A percentile compares a stretch with the other conserved stretches of the same genome.
Conservation (phyloP, 1,140 invertebrate species). For the Drosophila subobscura region DNA sequence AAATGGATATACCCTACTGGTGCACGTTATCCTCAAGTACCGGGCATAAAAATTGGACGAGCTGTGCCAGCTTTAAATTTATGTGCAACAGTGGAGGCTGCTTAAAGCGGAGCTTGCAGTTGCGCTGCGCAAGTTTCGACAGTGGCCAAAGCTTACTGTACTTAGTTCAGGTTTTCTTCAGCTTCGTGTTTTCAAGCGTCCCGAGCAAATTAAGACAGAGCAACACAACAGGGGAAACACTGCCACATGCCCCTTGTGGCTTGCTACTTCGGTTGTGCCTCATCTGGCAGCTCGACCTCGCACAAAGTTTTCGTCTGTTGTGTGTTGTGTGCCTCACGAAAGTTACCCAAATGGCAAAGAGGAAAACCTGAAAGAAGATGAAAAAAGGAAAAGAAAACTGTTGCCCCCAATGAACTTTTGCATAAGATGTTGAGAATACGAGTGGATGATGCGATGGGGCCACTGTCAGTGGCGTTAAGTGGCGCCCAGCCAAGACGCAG, state of each 20-base stretch:
- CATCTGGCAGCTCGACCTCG: slow-evolving; percentile 56
- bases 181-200: slow-evolving; percentile 25
- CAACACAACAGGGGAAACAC: slow-evolving; percentile 14
- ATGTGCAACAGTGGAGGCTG: slow-evolving; percentile 15
- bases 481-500: slow-evolving; percentile 66
- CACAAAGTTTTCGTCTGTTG: slow-evolving; percentile 39
- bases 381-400: slow-evolving; percentile 27
- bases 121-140: not conserved
- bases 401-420: slow-evolving; percentile 64
- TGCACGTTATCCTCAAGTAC: too few species aligned
- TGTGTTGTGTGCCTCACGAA: slow-evolving; percentile 23
- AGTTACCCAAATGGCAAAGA: slow-evolving; percentile 46
- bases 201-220: slow-evolving; percentile 28
- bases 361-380: slow-evolving; percentile 4
- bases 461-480: slow-evolving; percentile 64
- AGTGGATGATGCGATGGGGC: slow-evolving; percentile 16
- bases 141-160: slow-evolving; percentile 2
- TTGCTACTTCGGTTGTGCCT: slow-evolving; percentile 36
- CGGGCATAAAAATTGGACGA: slow-evolving; percentile 25
- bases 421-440: slow-evolving; percentile 25
- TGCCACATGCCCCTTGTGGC: slow-evolving; percentile 13
- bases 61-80: slow-evolving; percentile 37
- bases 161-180: not conserved
- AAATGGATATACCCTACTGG: not conserved
- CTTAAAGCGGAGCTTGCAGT: not conserved